Evolutionary conservation across 1,140 invertebrate genomes (phyloP).

Genomic region (Bicyclus anynana): DNA sequence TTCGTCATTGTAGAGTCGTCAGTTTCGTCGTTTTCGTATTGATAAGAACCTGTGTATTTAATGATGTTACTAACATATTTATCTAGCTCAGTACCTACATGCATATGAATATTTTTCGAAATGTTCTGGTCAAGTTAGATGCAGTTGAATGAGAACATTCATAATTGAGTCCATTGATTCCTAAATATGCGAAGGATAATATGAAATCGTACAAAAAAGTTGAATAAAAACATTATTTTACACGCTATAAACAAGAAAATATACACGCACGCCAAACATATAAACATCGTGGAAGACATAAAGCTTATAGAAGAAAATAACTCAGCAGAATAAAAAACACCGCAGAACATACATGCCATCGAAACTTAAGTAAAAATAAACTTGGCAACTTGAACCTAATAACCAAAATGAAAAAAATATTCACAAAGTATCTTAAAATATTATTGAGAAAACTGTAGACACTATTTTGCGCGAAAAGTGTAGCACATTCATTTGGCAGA

Average conservation of each 20-base stretch:
- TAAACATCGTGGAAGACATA: neutral
- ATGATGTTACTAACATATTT: neutral
- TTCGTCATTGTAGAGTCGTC: conserved; percentile 60
- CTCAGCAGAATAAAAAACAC: neutral
- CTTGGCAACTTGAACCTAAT: neutral
- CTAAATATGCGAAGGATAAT: neutral
- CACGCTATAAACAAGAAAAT: neutral
- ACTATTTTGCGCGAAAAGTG: neutral
- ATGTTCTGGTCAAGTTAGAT: neutral
- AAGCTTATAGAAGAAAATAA: neutral
- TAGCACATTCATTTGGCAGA: neutral
- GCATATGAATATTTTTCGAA: conserved; percentile 9
- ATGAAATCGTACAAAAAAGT: neutral
- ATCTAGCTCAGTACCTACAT: conserved; percentile 16
- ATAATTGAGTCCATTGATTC: neutral
- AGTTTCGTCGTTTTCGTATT: conserved; percentile 72
- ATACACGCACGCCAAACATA: neutral
- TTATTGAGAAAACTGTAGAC: neutral
- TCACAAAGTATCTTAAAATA: neutral
- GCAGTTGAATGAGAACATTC: neutral
- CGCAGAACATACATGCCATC: neutral
- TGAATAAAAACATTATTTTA: neutral
- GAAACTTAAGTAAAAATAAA: neutral
- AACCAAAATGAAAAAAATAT: neutral
- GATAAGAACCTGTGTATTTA: conserved; percentile 49